These are phyloP conservation scores for Tympanoctomys barrerae DNA, from an alignment of 2,797 vertebrate genomes.

Conservation along the genomic window DNA sequence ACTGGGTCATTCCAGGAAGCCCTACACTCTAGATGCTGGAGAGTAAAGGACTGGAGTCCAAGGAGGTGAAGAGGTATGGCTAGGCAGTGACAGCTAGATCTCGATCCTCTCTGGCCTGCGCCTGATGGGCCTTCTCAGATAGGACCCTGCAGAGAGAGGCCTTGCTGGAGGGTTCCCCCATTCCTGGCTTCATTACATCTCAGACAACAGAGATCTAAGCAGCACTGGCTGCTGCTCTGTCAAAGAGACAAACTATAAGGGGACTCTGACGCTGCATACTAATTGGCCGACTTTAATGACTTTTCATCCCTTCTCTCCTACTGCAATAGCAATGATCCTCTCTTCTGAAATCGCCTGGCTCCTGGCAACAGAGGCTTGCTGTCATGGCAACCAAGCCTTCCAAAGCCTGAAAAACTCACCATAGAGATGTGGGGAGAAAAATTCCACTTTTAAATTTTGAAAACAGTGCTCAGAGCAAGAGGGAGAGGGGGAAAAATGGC, in stretches of 20 bases:
- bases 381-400: conserved; percentile 92
- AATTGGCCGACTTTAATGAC: conserved; percentile 94
- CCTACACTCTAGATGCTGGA: background rate
- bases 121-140: background rate
- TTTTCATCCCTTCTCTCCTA: conserved; percentile 87
- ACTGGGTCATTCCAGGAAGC: background rate
- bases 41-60: background rate
- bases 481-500: background rate
- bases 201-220: background rate
- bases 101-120: background rate
- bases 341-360: conserved; percentile 87
- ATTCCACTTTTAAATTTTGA: conserved; percentile 82
- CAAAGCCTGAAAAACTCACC: conserved; percentile 83
- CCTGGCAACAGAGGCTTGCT: conserved; percentile 89
- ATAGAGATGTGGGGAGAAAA: conserved; percentile 81
- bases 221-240: background rate
- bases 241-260: conserved; percentile 53
- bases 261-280: conserved; percentile 91
- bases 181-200: background rate
- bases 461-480: conserved; percentile 59
- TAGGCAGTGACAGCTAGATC: fast-evolving
- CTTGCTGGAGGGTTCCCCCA: background rate
- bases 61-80: background rate
- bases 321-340: conserved; percentile 65
- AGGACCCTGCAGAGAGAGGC: background rate